phyloP scores from a whole-genome alignment of 1,140 invertebrate genomes.

The Pseudoatta argentina region DNA sequence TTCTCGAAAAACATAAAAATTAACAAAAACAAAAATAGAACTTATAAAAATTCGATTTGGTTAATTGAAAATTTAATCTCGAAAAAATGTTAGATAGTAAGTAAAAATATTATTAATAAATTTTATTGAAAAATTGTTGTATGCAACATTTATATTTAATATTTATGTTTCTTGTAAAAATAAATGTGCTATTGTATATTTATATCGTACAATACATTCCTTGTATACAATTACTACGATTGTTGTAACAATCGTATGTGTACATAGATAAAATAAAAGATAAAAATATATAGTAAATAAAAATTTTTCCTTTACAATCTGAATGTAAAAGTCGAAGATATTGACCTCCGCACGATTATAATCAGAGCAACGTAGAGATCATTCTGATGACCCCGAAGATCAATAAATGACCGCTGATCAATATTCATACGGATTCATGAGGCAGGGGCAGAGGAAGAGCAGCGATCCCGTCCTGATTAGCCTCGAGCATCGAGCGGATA shows the following conservation, averaged over 20 bases:
- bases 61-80: neutral
- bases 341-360: constrained; percentile 3
- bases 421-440: constrained; percentile 81
- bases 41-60: neutral
- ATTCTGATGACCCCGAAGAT: constrained; percentile 73
- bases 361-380: constrained; percentile 60
- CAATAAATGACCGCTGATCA: constrained; percentile 75
- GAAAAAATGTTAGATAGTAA: neutral
- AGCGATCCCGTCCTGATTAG: constrained; percentile 66
- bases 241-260: neutral
- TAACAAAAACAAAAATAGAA: neutral
- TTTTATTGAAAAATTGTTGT: neutral
- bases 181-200: neutral
- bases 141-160: neutral
- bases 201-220: neutral
- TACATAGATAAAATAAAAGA: neutral
- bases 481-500: constrained; percentile 71
- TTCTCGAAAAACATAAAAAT: neutral
- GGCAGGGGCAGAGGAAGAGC: constrained; percentile 57
- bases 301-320: neutral
- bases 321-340: neutral
- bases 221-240: neutral
- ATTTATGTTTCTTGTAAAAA: neutral
- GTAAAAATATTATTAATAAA: neutral
- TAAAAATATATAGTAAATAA: neutral